Percentiles rank a stretch among this genome's conserved stretches.
Conservation (phyloP, 2,113 vertebrate genomes). For the Cinclus mexicanus region DNA sequence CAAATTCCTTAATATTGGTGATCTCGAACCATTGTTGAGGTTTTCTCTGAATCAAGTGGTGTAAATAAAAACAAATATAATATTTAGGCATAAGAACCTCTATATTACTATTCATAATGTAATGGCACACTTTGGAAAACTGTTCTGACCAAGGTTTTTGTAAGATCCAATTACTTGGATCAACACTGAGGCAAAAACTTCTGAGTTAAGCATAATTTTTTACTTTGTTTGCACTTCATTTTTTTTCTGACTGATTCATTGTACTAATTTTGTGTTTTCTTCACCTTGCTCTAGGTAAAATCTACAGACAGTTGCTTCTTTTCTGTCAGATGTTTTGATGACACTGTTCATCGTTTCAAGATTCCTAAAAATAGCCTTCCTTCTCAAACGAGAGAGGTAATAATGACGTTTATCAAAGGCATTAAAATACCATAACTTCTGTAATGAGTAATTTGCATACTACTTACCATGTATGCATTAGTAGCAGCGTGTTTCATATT, state of each 20-base stretch:
- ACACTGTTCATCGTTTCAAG: slow-evolving; percentile 92
- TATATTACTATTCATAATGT: not conserved
- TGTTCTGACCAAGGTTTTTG: not conserved
- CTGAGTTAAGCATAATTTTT: not conserved
- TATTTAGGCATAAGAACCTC: not conserved
- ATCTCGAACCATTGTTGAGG: not conserved
- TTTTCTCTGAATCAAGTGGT: not conserved
- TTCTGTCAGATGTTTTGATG: slow-evolving; percentile 92
- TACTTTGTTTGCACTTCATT: not conserved
- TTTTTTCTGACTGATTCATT: not conserved
- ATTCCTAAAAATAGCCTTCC: slow-evolving; percentile 81
- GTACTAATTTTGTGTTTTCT: not conserved
- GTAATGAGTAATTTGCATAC: not conserved
- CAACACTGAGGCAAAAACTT: not conserved
- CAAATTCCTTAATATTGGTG: not conserved
- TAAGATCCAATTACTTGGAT: not conserved
- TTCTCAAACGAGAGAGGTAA: slow-evolving; percentile 86
- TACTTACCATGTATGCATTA: not conserved
- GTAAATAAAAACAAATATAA: not conserved
- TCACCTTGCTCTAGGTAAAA: slow-evolving; percentile 77
- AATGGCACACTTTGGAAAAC: not conserved
- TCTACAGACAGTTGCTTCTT: slow-evolving; percentile 84
- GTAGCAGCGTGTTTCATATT: not conserved
- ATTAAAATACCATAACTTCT: not conserved
- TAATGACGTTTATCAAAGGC: not conserved